A percentile compares a stretch with the other conserved stretches of the same genome.
phyloP scores from a whole-genome alignment of 2,888 invertebrate species.

The Pseudococcus jackbeardsleyi region DNA sequence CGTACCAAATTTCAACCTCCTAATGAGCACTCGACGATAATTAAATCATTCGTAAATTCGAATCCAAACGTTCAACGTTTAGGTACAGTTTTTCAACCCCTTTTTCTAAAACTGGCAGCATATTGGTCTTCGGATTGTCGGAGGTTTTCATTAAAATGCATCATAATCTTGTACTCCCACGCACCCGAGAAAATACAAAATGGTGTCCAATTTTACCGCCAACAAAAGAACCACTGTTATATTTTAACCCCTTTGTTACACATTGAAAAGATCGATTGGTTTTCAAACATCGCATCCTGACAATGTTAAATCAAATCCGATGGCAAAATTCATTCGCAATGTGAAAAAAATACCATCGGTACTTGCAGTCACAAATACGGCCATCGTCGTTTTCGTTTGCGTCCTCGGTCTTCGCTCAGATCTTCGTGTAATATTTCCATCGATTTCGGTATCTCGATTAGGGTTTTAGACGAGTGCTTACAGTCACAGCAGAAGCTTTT shows the following conservation, averaged over 20 bases:
- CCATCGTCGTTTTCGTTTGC: neutral
- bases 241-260: conserved; percentile 34
- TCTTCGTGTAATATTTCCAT: neutral
- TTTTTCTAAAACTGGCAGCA: conserved; percentile 51
- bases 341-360: conserved; percentile 41
- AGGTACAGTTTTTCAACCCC: conserved; percentile 47
- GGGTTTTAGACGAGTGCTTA: too few relatives aligned
- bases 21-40: neutral
- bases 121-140: neutral
- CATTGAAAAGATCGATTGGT: conserved; percentile 42
- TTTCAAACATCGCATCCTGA: conserved; percentile 41
- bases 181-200: neutral
- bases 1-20: neutral
- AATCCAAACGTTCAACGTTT: neutral
- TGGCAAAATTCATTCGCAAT: neutral
- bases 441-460: neutral
- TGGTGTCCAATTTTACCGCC: conserved; percentile 24
- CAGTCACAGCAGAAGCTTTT: too few relatives aligned
- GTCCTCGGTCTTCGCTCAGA: neutral
- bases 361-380: too few relatives aligned
- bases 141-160: conserved; percentile 51
- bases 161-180: conserved; percentile 53
- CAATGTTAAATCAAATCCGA: neutral
- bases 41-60: neutral
- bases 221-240: conserved; percentile 35